These are phyloP conservation scores for Notiomystis cincta DNA, from an alignment of 2,113 vertebrate species.

Conservation along the genomic window DNA sequence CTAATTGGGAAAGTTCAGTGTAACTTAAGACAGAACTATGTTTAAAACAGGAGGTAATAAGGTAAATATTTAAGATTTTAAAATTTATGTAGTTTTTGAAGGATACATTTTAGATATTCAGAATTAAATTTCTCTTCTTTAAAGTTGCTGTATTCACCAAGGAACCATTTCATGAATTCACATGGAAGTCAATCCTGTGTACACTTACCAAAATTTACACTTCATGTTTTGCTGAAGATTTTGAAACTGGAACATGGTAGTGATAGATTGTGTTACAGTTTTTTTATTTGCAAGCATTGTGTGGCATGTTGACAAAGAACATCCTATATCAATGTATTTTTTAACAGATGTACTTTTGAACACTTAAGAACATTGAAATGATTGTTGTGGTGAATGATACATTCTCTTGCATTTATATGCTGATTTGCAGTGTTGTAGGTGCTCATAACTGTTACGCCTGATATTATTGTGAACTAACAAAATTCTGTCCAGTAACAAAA, in stretches of 20 bases:
- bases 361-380: neutral
- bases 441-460: neutral
- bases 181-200: neutral
- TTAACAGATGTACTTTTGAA: neutral
- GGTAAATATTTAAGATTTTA: neutral
- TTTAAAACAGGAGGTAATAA: neutral
- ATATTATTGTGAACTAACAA: neutral
- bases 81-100: neutral
- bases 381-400: neutral
- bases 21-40: neutral
- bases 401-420: neutral
- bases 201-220: neutral
- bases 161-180: neutral
- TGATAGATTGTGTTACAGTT: neutral
- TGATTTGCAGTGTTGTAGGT: neutral
- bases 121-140: neutral
- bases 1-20: neutral
- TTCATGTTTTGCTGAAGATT: neutral
- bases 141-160: neutral
- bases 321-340: neutral
- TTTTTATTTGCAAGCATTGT: neutral
- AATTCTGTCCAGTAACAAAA: neutral
- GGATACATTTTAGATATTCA: neutral
- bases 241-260: neutral
- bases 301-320: neutral